Percentiles rank a stretch among this genome's conserved stretches.
These are phyloP conservation scores for Oryzias dopingdopingensis DNA, from an alignment of 2,797 vertebrate species.

Conservation along the genomic window DNA sequence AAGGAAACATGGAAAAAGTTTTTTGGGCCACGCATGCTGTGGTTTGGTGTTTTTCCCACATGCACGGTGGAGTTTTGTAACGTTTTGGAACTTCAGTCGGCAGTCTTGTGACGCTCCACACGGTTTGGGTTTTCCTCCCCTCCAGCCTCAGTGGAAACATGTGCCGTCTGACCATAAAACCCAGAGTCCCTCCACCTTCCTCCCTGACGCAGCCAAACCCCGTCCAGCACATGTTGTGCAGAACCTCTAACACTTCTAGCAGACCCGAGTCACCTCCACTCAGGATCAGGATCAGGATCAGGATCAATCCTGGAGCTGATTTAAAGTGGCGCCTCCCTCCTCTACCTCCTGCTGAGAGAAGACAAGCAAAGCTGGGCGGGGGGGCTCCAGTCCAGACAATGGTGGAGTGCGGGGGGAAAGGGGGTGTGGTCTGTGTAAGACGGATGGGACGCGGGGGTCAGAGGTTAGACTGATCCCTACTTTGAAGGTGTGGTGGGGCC, in stretches of 20 bases:
- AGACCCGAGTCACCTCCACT: slow-evolving; percentile 52
- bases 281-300: slow-evolving; percentile 20
- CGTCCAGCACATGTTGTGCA: slow-evolving; percentile 58
- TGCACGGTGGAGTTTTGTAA: neutral
- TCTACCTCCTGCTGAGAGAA: slow-evolving; percentile 52
- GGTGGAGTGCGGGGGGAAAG: slow-evolving; percentile 20
- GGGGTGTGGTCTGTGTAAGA: slow-evolving; percentile 38
- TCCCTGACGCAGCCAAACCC: slow-evolving; percentile 55
- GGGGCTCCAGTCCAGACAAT: slow-evolving; percentile 67
- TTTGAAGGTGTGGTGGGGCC: slow-evolving; percentile 60
- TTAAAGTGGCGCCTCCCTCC: slow-evolving; percentile 51
- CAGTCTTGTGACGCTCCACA: slow-evolving; percentile 29
- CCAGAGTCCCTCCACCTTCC: slow-evolving; percentile 31
- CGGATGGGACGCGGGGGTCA: slow-evolving; percentile 42
- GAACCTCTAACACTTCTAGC: slow-evolving; percentile 65
- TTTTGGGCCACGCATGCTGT: neutral
- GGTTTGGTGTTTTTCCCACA: neutral
- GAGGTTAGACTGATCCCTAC: slow-evolving; percentile 66
- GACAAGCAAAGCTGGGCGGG: slow-evolving; percentile 46
- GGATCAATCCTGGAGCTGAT: slow-evolving; percentile 38
- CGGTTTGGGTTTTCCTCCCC: slow-evolving; percentile 35
- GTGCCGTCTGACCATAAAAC: slow-evolving; percentile 58
- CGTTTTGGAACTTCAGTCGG: slow-evolving; percentile 9
- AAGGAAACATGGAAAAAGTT: slow-evolving; percentile 3
- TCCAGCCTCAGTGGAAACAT: slow-evolving; percentile 59